Conservation (phyloP, 1,140 invertebrate species). For the Idris sp. region DNA sequence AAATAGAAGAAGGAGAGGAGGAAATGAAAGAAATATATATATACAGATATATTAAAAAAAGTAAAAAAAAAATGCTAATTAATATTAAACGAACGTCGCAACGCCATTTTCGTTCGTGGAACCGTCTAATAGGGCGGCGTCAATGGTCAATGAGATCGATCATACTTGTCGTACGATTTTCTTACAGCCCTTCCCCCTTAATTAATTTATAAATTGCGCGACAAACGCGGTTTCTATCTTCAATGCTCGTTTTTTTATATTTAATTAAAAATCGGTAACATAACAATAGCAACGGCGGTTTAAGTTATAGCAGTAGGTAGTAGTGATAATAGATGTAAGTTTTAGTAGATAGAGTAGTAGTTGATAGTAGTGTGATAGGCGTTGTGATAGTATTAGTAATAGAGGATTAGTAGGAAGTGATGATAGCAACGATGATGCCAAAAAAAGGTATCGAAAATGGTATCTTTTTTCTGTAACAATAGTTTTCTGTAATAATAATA, state of each 20-base stretch:
- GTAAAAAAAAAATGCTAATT: not conserved
- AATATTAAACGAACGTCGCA: slow-evolving; percentile 22
- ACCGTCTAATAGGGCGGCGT: slow-evolving; percentile 64
- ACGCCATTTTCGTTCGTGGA: slow-evolving; percentile 31
- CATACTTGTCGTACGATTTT: slow-evolving; percentile 64
- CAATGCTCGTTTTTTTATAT: slow-evolving; percentile 67
- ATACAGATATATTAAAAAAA: too few relatives aligned
- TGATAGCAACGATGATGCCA: slow-evolving; percentile 56
- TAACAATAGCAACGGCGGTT: slow-evolving; percentile 64
- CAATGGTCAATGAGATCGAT: slow-evolving; percentile 77
- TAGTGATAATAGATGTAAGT: slow-evolving; percentile 53
- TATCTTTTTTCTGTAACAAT: slow-evolving; percentile 67
- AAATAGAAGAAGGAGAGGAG: slow-evolving; percentile 1
- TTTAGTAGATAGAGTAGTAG: slow-evolving; percentile 63
- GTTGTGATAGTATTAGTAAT: slow-evolving; percentile 46
- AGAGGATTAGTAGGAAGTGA: slow-evolving; percentile 56
- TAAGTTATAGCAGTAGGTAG: slow-evolving; percentile 66
- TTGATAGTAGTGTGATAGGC: slow-evolving; percentile 60
- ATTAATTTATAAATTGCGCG: slow-evolving; percentile 26
- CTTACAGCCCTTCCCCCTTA: slow-evolving; percentile 40
- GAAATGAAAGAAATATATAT: not conserved
- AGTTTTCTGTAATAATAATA: too few relatives aligned
- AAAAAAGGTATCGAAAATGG: slow-evolving; percentile 61
- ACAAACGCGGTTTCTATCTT: slow-evolving; percentile 64
- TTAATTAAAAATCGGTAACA: slow-evolving; percentile 67